Evolutionary conservation across 2,113 vertebrate species (phyloP), one percentile per base, ranked within the genome.

Genomic region (Coptodon bakossiorum): DNA sequence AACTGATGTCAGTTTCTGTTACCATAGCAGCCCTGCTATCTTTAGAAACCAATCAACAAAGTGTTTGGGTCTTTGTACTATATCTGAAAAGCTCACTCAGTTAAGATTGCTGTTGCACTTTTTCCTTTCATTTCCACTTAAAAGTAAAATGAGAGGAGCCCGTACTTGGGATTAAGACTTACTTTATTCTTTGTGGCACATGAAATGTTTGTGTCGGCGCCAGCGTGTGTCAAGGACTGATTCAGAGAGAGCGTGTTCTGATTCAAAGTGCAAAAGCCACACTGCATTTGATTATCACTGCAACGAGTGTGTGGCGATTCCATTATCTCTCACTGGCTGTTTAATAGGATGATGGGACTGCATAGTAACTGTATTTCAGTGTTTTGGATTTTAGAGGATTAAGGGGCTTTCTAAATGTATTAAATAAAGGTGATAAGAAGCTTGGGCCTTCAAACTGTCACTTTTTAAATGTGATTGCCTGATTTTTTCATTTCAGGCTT

Each of bases 351-450:
- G n/a, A 31, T 13, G 12, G 34, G 61, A 88, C 79, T 86, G 63
- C 79, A 83, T 71, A 86, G 7, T 84, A 81, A 90, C 89, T 91
- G 52, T 89, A 71, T 79, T 90, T 81, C 88, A 90, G 82, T 73
- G 9, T 80, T 50, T 86, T 5, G 36, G 68, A 22, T 45, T 86
- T 83, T 54, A 50, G 59, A 29, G 52, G 71, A 56, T 80, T 90
- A 50, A 40, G 52, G 59, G 8, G 5, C 63, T 87, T 83, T 78
- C 31, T 24, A 36, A 86, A 53, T 7, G 17, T n/a, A 52, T 56
- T 63, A 27, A 71, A 86, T 87, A 7, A 56, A 31, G 38, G 45
- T 82, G 53, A 56, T 84, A 68, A 68, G 50, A 57, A 11, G 48
- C 14, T 81, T 4, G 10, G 11, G 66, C 22, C 13, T 81, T 85